phyloP scores from a whole-genome alignment of 2,113 vertebrate species.

The Anseranas semipalmata region DNA sequence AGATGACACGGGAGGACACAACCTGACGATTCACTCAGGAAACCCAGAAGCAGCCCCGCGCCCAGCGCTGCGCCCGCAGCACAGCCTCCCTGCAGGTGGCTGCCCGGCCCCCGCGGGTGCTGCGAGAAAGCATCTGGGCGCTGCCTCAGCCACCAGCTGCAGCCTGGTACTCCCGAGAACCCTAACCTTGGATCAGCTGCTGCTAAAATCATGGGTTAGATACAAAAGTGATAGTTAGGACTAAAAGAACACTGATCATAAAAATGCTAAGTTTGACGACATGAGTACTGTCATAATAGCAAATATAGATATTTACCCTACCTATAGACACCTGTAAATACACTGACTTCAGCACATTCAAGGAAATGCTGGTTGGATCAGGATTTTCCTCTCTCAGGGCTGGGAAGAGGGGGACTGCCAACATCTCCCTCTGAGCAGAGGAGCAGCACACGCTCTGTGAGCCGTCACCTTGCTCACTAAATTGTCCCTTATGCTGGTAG shows the following conservation, averaged over 20 bases:
- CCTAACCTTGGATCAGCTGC: neutral
- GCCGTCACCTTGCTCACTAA: neutral
- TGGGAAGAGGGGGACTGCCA: too few species aligned
- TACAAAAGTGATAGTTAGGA: too few species aligned
- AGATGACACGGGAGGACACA: neutral
- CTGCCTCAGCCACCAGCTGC: neutral
- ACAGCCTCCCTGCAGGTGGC: too few species aligned
- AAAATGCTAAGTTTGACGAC: neutral
- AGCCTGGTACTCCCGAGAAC: neutral
- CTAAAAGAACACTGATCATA: neutral
- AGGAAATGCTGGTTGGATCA: neutral
- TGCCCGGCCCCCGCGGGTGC: too few species aligned
- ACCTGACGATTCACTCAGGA: too few species aligned
- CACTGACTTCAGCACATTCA: too few species aligned
- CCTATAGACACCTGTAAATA: fast-evolving
- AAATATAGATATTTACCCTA: neutral
- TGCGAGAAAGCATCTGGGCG: too few species aligned
- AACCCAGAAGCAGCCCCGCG: neutral
- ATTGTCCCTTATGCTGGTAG: neutral
- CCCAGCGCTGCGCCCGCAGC: too few species aligned
- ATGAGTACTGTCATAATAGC: neutral
- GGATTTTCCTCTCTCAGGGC: neutral
- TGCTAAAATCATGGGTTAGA: neutral
- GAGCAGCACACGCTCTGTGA: neutral
- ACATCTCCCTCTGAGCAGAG: neutral